phyloP scores from a whole-genome alignment of 2,113 vertebrate genomes.

The Desmodus rotundus region DNA sequence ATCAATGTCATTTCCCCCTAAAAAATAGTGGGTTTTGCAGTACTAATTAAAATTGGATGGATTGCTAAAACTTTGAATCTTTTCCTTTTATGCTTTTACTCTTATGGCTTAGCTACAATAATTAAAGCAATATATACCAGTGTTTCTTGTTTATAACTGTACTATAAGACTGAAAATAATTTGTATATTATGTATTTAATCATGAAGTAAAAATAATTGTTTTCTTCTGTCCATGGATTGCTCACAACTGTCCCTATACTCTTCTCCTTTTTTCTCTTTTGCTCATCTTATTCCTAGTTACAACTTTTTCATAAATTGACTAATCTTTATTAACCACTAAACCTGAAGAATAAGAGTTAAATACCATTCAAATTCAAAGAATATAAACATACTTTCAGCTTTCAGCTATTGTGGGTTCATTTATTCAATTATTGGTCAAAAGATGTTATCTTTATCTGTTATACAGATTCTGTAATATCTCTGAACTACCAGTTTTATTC shows the following conservation, averaged over 20 bases:
- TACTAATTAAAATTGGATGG: slow-evolving; percentile 18
- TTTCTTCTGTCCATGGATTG: not conserved
- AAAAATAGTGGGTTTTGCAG: not conserved
- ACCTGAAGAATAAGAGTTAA: not conserved
- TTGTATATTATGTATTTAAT: not conserved
- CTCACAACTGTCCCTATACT: not conserved
- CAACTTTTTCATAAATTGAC: not conserved
- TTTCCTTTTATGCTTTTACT: not conserved
- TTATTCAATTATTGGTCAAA: not conserved
- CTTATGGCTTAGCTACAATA: not conserved
- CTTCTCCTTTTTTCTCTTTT: not conserved
- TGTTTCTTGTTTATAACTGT: slow-evolving; percentile 21
- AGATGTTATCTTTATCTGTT: not conserved
- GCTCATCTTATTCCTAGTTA: not conserved
- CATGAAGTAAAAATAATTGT: slow-evolving; percentile 24
- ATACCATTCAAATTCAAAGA: not conserved
- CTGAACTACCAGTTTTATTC: not conserved
- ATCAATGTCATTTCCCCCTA: not conserved
- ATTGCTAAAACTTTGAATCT: slow-evolving; percentile 2
- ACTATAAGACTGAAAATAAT: not conserved
- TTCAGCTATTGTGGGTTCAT: not conserved
- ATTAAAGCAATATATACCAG: slow-evolving; percentile 24
- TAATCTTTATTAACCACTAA: not conserved
- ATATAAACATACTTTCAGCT: not conserved
- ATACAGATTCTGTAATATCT: not conserved